Base-by-base conservation (phyloP, 2,797 vertebrate species). In the Myotis findleyi region DNA sequence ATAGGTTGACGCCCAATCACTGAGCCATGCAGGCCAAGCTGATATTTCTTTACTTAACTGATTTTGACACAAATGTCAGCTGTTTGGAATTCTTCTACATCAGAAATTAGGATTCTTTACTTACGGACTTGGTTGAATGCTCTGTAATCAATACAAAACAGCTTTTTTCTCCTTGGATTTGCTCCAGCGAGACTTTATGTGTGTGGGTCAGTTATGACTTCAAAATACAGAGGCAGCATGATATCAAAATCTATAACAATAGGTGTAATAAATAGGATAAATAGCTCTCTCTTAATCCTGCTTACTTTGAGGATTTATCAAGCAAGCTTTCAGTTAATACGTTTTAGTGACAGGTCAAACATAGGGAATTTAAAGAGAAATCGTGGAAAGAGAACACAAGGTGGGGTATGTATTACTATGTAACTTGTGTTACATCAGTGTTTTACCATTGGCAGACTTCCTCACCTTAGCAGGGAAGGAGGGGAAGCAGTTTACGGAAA, bases 121-220 rank as follows among this genome's bases (percentile, higher is more conserved):
- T 47, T 90, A 49, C 3, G 47, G 36, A 66, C 68, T 89, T 72
- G 47, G 41, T 59, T 64, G 62, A 87, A 38, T 93, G 71, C 68
- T 94, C 89, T 92, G 53, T 77, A 82, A 77, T 77, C 59, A 55
- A 12, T 69, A 66, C 23, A 53, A 83, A 79, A 85, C 38, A 18
- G 8, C 73, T 17, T 95, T 95, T 81, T 73, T 41, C 33, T 92
- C 53, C 21, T 57, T 77, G 41, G 41, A 64, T 96, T 75, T 94
- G 75, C 69, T 89, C 41, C 20, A 64, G 47, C 0, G 14, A 89
- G 33, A 75, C 68, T 33, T 68, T 21, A 10, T 82, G 55, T 64
- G 11, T 83, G 17, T 77, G 8, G 3, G 9, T 85, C 30, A 12
- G 20, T 77, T 81, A 27, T 30, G 71, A 30, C 25, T 81, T 44